Percentiles rank a stretch among this genome's conserved stretches.
These are phyloP conservation scores for Cotesia vestalis DNA, from an alignment of 1,140 invertebrate genomes.

Conservation along the genomic window DNA sequence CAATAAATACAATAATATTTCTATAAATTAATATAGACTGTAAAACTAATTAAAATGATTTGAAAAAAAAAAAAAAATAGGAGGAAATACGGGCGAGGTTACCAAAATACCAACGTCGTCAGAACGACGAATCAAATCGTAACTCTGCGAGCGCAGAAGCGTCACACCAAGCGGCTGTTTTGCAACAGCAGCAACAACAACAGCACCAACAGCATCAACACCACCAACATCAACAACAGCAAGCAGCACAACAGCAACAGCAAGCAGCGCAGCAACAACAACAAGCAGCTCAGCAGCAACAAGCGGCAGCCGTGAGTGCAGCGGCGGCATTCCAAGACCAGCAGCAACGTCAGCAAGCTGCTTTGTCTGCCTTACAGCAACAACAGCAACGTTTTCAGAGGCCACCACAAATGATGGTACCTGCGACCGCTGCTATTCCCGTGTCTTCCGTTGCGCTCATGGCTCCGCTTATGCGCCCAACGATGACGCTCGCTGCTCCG, in stretches of 20 bases:
- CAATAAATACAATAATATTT: no score
- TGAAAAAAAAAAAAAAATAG: constrained; percentile 54
- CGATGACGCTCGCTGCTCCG: constrained; percentile 73
- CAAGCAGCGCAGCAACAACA: constrained; percentile 48
- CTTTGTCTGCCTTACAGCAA: constrained; percentile 54
- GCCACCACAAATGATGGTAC: constrained; percentile 61
- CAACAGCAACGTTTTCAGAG: constrained; percentile 56
- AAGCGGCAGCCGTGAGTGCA: constrained; percentile 3
- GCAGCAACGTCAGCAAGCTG: constrained; percentile 48
- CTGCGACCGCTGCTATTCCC: constrained; percentile 63
- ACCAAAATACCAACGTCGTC: constrained; percentile 75
- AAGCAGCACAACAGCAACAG: constrained; percentile 52
- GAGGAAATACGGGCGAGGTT: constrained; percentile 85
- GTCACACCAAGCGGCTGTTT: constrained; percentile 62
- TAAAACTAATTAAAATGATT: not conserved
- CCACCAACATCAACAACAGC: constrained; percentile 53
- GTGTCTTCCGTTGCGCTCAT: constrained; percentile 70
- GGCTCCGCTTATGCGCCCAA: constrained; percentile 70
- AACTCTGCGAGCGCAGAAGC: constrained; percentile 67
- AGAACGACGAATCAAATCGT: constrained; percentile 62
- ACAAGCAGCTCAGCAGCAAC: constrained; percentile 50
- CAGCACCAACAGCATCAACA: constrained; percentile 47
- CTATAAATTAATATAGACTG: not conserved
- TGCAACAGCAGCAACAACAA: constrained; percentile 55
- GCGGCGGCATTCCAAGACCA: constrained; percentile 41